Evolutionary conservation across 1,140 invertebrate species (phyloP).

Genomic region (Zaprionus tsacasi): DNA sequence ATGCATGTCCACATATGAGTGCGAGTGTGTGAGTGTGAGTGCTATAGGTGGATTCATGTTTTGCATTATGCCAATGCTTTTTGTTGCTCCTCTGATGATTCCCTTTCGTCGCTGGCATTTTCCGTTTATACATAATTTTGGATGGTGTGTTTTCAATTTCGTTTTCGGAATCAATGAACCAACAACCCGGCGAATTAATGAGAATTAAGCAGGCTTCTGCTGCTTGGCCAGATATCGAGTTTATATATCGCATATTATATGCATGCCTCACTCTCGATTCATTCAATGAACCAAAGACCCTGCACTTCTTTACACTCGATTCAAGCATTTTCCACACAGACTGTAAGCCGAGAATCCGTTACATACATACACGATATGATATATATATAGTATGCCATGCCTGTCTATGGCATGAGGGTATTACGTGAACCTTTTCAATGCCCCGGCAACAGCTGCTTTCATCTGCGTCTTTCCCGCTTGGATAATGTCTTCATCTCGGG

Average conservation of each 20-base stretch:
- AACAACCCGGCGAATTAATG: slow-evolving; percentile 57
- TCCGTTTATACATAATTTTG: slow-evolving; percentile 46
- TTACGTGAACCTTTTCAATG: neutral
- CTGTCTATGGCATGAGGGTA: neutral
- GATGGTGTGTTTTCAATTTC: slow-evolving; percentile 66
- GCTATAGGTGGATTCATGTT: slow-evolving; percentile 56
- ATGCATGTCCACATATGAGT: slow-evolving; percentile 2
- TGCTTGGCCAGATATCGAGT: slow-evolving; percentile 23
- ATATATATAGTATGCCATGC: neutral
- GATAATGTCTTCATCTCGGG: slow-evolving; percentile 44
- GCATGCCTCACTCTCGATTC: slow-evolving; percentile 51
- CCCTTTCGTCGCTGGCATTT: slow-evolving; percentile 9
- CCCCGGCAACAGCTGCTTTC: neutral
- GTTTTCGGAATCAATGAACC: slow-evolving; percentile 79
- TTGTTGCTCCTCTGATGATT: slow-evolving; percentile 36
- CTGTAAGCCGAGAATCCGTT: slow-evolving; percentile 38
- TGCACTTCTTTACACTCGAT: slow-evolving; percentile 58
- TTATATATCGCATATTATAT: slow-evolving; percentile 29
- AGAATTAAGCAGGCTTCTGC: slow-evolving; percentile 41
- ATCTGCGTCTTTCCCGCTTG: neutral
- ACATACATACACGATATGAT: neutral
- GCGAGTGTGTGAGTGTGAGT: slow-evolving; percentile 1
- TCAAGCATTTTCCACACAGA: slow-evolving; percentile 46
- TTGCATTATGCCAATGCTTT: slow-evolving; percentile 50
- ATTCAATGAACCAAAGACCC: slow-evolving; percentile 59